Percentiles rank a stretch among this genome's conserved stretches.
Conservation (phyloP, 1,140 invertebrate species). For the Reticulitermes speratus region DNA sequence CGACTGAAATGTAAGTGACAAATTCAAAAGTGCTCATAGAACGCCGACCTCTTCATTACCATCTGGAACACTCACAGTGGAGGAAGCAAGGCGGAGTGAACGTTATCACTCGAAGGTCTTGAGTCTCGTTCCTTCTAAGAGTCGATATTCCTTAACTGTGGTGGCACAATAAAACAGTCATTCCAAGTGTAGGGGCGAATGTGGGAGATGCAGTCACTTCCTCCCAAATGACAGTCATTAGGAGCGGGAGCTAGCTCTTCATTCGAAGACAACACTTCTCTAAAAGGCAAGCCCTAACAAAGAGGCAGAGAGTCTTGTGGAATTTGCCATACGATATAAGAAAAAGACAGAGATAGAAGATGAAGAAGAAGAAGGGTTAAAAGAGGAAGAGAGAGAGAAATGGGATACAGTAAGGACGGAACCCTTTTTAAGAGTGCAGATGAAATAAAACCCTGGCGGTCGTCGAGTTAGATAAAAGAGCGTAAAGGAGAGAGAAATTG, state of each 20-base stretch:
- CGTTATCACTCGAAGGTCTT: neutral
- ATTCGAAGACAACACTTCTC: too few relatives aligned
- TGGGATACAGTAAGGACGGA: neutral
- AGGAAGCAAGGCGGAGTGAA: neutral
- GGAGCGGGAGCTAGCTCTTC: neutral
- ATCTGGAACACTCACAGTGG: neutral
- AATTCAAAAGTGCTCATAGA: too few relatives aligned
- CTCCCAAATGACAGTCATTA: neutral
- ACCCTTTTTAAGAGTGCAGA: neutral
- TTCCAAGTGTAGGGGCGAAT: too few relatives aligned
- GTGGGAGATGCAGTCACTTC: too few relatives aligned
- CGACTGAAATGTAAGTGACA: too few relatives aligned
- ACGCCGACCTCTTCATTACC: too few relatives aligned
- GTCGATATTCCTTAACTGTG: too few relatives aligned
- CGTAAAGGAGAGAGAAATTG: neutral
- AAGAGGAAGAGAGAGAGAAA: neutral
- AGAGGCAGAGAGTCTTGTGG: too few relatives aligned
- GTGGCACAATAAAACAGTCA: neutral
- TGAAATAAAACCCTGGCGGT: neutral
- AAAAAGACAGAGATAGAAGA: neutral
- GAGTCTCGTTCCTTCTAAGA: neutral
- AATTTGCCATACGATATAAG: neutral
- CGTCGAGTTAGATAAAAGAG: neutral
- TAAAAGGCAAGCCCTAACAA: too few relatives aligned
- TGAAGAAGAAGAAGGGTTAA: neutral